Percentiles rank a stretch among this genome's conserved stretches.
phyloP scores from a whole-genome alignment of 2,113 vertebrate species.

The Chamaea fasciata region DNA sequence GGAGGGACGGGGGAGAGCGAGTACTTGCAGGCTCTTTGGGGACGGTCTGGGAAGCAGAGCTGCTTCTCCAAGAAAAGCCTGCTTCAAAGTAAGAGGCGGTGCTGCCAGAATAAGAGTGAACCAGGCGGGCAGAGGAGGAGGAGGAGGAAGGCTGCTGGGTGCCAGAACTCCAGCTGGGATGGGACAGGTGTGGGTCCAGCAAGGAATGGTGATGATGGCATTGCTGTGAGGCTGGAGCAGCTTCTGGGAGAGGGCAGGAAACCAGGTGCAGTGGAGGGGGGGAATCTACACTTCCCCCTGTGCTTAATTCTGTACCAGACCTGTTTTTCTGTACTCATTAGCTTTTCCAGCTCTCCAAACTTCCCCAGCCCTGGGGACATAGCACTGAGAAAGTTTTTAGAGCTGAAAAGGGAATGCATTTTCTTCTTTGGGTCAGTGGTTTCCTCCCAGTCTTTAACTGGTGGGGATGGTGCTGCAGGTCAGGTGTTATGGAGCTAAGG shows the following conservation, averaged over 20 bases:
- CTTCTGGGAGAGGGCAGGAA: not conserved
- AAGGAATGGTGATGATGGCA: not conserved
- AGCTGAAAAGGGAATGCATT: not conserved
- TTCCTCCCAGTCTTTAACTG: not conserved
- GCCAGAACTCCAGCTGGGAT: not conserved
- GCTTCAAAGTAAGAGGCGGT: conserved; percentile 44
- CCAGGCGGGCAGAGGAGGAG: not conserved
- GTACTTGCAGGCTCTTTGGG: not conserved
- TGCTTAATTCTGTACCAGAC: not conserved
- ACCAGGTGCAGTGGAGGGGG: not conserved
- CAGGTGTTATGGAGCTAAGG: rapidly evolving
- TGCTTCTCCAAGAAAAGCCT: not conserved
- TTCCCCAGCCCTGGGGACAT: not conserved
- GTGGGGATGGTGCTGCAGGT: not conserved
- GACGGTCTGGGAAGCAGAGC: not conserved
- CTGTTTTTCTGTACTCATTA: rapidly evolving
- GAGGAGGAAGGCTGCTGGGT: not conserved
- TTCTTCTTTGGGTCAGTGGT: not conserved
- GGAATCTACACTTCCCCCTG: rapidly evolving
- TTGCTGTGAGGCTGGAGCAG: not conserved
- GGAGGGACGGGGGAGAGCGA: not conserved
- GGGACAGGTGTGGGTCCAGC: not conserved
- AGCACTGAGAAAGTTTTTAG: not conserved
- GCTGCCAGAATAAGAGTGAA: conserved; percentile 20
- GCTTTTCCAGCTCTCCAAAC: not conserved